Base-by-base conservation (phyloP, 2,888 invertebrate species). In the Hybos culiciformis region DNA sequence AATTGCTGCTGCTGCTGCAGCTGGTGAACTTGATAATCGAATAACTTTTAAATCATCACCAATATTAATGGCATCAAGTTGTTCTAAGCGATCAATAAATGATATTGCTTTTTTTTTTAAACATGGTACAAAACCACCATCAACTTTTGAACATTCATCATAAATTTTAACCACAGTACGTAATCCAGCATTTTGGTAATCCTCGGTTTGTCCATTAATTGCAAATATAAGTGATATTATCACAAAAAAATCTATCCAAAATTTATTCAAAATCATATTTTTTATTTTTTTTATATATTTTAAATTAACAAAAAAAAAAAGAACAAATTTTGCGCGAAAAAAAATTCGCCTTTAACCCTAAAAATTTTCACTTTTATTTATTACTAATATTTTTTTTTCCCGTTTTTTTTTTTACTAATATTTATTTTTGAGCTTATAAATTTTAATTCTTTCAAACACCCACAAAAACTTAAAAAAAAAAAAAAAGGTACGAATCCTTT, bases 61-160 rank as follows among this genome's bases (percentile, higher is more conserved):
- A 45, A 80, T 60, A 15, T 71, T 65, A 50, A 72, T 75, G 17
- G 74, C 71, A 19, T 82, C 80, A 68, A 85, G 78, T 46, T 79
- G 73, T 1, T 79, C 75, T 20, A 84, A 73, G 39, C 85, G 71
- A 56, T 85, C 85, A 51, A 86, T 76, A 60, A 85, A 84, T 2
- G 81, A 68, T 44, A 85, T 77, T 1, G 84, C 84, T 58, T 84
- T 85, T 63, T 82, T 83, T 69, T 86, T 85, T 40, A 86, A 66
- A 59, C 86, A 86, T 19, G 80, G 78, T 41, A 79, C 68, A 41
- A 85, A 69, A 38, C 80, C 83, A 46, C 69, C 66, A 46, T 78
- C 79, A 2, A 77, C 65, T 49, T 74, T 73, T 48, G 75, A 74
- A 57, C 86, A 86, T 54, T 86, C 86, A 53, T 85, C 84, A 61